A percentile compares a stretch with the other conserved stretches of the same genome.
Conservation (phyloP, 2,888 invertebrate genomes). For the Himalopsyche anomala region DNA sequence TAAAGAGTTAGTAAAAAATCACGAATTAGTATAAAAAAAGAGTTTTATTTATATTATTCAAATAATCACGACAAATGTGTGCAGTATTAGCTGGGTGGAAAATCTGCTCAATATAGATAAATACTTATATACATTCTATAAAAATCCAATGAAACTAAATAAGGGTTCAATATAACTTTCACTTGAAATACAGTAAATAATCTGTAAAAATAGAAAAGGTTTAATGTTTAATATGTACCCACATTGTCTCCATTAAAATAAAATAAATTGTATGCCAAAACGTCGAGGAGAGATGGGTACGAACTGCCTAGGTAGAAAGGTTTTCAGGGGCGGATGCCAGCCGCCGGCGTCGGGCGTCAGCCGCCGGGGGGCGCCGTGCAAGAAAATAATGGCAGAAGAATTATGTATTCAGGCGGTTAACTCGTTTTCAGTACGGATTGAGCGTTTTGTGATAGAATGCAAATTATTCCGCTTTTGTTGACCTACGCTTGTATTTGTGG, state of each 20-base stretch:
- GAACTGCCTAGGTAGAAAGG: background rate
- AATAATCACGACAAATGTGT: too few relatives aligned
- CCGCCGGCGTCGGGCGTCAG: constrained; percentile 3
- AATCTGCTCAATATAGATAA: too few relatives aligned
- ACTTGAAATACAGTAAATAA: background rate
- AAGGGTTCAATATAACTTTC: too few relatives aligned
- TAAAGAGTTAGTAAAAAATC: too few relatives aligned
- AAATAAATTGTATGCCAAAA: too few relatives aligned
- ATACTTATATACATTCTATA: too few relatives aligned
- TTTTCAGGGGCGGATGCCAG: constrained; percentile 4
- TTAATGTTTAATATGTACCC: background rate
- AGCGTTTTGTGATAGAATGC: constrained; percentile 62
- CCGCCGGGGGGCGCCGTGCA: constrained; percentile 45
- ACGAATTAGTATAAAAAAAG: too few relatives aligned
- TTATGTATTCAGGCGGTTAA: constrained; percentile 64
- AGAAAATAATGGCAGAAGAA: constrained; percentile 63
- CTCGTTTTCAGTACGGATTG: constrained; percentile 62
- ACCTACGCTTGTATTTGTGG: constrained; percentile 41
- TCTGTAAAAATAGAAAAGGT: background rate
- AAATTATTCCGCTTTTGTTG: constrained; percentile 62
- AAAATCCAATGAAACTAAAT: too few relatives aligned
- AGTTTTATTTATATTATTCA: too few relatives aligned
- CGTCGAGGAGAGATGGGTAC: too few relatives aligned
- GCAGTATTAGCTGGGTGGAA: too few relatives aligned
- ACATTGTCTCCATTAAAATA: background rate